Evolutionary conservation across 2,888 invertebrate genomes (phyloP).

Genomic region (Tolmerus cingulatus): DNA sequence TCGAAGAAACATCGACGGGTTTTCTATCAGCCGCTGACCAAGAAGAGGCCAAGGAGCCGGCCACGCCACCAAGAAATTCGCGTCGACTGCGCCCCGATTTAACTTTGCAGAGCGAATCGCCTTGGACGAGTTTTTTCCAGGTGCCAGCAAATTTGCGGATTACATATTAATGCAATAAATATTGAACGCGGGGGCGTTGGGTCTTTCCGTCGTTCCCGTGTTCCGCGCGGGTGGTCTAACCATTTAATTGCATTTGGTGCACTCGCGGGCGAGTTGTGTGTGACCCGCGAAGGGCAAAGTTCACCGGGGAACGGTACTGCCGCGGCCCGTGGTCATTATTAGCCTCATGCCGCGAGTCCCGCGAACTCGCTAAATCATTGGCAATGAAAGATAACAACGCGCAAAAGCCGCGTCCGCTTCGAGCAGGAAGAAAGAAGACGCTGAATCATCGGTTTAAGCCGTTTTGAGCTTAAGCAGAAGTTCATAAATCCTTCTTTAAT

Average conservation of each 20-base stretch:
- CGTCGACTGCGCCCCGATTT: neutral
- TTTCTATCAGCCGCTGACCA: neutral
- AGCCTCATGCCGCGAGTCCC: neutral
- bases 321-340: neutral
- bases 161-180: conserved; percentile 1
- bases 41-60: neutral
- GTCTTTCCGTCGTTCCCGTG: neutral
- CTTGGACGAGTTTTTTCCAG: neutral
- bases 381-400: neutral
- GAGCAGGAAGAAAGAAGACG: neutral
- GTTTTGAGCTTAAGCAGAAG: neutral
- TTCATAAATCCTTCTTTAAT: neutral
- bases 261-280: neutral
- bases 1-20: neutral
- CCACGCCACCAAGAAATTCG: neutral
- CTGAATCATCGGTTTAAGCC: neutral
- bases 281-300: neutral
- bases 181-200: neutral
- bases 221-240: neutral
- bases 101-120: neutral
- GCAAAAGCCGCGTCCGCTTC: neutral
- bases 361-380: neutral
- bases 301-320: neutral
- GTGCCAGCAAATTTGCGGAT: neutral
- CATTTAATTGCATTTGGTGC: neutral